Evolutionary conservation across 2,888 invertebrate species (phyloP).

Genomic region (Diaphora mendica): DNA sequence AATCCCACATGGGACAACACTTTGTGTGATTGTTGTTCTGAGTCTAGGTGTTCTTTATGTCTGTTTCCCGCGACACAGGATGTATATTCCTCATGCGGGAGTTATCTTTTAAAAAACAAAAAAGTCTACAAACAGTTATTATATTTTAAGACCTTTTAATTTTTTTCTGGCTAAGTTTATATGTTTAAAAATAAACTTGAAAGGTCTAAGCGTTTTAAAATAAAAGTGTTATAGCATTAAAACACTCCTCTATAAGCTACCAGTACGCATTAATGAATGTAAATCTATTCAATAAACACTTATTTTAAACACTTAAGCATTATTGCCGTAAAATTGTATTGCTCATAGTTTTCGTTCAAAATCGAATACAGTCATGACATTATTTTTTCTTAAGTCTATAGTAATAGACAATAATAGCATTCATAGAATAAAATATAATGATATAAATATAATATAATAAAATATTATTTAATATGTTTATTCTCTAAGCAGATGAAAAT

Average conservation of each 20-base stretch:
- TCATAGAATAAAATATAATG: not conserved
- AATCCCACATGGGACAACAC: too few species aligned
- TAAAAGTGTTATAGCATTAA: too few species aligned
- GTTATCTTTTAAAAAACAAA: too few species aligned
- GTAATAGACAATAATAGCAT: not conserved
- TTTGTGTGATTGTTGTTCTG: too few species aligned
- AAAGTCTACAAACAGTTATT: too few species aligned
- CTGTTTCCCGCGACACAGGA: too few species aligned
- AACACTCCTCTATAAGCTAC: too few species aligned
- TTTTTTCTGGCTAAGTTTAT: not conserved
- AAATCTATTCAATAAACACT: not conserved
- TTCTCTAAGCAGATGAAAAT: constrained; percentile 42
- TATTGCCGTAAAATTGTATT: not conserved
- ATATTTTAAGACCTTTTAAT: too few species aligned
- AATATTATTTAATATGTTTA: not conserved
- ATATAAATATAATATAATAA: too few species aligned
- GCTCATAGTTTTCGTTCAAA: not conserved
- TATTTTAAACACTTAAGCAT: not conserved
- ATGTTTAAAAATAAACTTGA: not conserved
- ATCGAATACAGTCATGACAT: not conserved
- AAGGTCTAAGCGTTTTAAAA: not conserved
- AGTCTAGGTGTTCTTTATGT: too few species aligned
- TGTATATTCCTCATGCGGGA: too few species aligned
- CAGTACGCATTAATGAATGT: not conserved
- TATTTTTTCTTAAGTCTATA: not conserved